phyloP scores from a whole-genome alignment of 2,797 vertebrate genomes.

The Gymnothorax reevesii region DNA sequence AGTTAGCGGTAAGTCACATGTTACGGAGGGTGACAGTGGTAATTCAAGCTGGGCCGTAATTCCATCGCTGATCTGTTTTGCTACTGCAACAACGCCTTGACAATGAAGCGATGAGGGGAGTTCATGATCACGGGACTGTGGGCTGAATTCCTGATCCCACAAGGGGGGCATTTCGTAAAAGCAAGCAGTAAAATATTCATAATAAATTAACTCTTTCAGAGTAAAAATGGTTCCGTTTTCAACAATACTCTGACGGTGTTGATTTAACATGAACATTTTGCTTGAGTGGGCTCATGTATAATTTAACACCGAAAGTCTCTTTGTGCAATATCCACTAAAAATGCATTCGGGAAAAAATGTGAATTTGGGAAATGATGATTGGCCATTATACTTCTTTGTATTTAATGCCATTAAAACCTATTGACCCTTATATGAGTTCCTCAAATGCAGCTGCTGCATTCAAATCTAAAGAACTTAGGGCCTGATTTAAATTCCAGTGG shows the following conservation, averaged over 20 bases:
- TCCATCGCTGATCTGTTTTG: background rate
- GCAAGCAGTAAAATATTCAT: no score
- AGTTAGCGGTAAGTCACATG: background rate
- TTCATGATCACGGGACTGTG: background rate
- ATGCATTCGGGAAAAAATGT: background rate
- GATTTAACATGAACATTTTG: no score
- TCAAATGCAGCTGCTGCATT: no score
- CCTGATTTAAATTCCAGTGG: no score
- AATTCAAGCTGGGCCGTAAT: background rate
- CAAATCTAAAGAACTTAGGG: no score
- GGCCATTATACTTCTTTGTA: background rate
- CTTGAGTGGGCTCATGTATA: no score
- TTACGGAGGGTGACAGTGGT: background rate
- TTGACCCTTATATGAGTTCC: no score
- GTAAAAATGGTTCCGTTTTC: no score
- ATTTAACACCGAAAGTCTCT: no score
- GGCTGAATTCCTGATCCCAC: background rate
- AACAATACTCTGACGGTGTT: no score
- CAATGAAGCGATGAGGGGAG: background rate
- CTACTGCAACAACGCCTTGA: background rate
- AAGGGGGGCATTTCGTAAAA: background rate
- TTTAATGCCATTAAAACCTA: no score
- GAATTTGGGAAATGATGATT: background rate
- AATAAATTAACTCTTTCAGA: no score
- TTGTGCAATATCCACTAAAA: background rate